Conservation (phyloP, 1,140 invertebrate species). For the Drosophila setifemur region DNA sequence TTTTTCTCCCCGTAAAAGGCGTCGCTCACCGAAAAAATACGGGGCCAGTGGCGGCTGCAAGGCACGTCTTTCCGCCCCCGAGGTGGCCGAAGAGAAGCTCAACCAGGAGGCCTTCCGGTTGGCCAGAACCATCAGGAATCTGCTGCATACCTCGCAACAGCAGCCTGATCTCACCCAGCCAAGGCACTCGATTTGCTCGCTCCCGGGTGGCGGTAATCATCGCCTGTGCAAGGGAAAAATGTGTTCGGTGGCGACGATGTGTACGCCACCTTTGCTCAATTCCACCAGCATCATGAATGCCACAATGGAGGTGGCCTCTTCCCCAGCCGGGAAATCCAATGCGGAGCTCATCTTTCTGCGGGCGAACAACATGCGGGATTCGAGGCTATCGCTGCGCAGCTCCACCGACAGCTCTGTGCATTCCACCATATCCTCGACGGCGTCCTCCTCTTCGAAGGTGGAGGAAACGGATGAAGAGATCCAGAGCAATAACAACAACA, state of each 20-base stretch:
- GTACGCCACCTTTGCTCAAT: slow-evolving; percentile 50
- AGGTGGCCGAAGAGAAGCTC: slow-evolving; percentile 86
- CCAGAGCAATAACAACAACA: slow-evolving; percentile 18
- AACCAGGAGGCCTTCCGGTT: slow-evolving; percentile 87
- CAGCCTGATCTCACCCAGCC: slow-evolving; percentile 85
- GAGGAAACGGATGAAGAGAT: slow-evolving; percentile 80
- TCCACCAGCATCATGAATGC: slow-evolving; percentile 53
- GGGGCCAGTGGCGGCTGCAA: slow-evolving; percentile 30
- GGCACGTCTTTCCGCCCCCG: slow-evolving; percentile 47
- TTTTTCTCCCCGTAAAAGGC: slow-evolving; percentile 31
- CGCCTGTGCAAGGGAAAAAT: slow-evolving; percentile 53
- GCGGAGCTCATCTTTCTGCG: slow-evolving; percentile 77
- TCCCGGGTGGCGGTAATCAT: slow-evolving; percentile 28
- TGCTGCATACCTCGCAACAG: slow-evolving; percentile 84
- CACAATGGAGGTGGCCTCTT: slow-evolving; percentile 21
- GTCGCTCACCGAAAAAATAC: slow-evolving; percentile 73
- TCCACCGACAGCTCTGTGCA: slow-evolving; percentile 81
- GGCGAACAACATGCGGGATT: slow-evolving; percentile 72
- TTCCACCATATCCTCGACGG: slow-evolving; percentile 80
- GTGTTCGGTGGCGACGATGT: slow-evolving; percentile 46
- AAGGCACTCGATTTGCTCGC: slow-evolving; percentile 37
- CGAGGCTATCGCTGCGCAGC: slow-evolving; percentile 74
- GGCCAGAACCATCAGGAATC: slow-evolving; percentile 86
- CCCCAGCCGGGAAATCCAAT: slow-evolving; percentile 23
- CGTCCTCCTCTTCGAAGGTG: slow-evolving; percentile 73